Conservation (phyloP, 2,113 vertebrate genomes). For the Periophthalmus modestus region DNA sequence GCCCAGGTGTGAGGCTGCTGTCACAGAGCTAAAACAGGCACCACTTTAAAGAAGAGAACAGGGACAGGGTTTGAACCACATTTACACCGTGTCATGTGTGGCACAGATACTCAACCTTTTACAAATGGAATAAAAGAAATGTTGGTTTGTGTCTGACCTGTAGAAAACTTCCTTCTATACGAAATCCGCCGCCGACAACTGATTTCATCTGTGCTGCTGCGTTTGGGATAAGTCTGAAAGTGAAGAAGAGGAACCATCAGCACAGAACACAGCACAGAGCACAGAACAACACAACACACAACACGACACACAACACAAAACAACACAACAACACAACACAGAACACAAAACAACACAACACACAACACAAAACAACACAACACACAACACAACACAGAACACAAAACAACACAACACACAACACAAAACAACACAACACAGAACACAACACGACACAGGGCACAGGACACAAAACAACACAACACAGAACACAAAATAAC, state of each 20-base stretch:
- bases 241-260: neutral
- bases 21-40: neutral
- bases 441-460: too few species aligned
- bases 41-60: neutral
- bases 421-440: too few species aligned
- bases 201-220: conserved; percentile 76
- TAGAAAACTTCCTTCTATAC: conserved; percentile 83
- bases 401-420: too few species aligned
- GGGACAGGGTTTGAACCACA: neutral
- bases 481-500: too few species aligned
- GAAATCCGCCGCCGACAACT: conserved; percentile 83
- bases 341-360: too few species aligned
- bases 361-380: too few species aligned
- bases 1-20: neutral
- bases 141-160: conserved; percentile 76
- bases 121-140: too few species aligned
- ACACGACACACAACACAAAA: too few species aligned
- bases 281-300: too few species aligned
- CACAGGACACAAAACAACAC: too few species aligned
- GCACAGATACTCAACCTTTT: neutral
- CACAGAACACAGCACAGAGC: neutral
- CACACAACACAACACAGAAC: too few species aligned
- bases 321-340: too few species aligned
- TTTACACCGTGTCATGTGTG: neutral
- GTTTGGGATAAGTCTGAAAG: conserved; percentile 46